Conservation (phyloP, 2,888 invertebrate genomes). For the Cryptus armator region DNA sequence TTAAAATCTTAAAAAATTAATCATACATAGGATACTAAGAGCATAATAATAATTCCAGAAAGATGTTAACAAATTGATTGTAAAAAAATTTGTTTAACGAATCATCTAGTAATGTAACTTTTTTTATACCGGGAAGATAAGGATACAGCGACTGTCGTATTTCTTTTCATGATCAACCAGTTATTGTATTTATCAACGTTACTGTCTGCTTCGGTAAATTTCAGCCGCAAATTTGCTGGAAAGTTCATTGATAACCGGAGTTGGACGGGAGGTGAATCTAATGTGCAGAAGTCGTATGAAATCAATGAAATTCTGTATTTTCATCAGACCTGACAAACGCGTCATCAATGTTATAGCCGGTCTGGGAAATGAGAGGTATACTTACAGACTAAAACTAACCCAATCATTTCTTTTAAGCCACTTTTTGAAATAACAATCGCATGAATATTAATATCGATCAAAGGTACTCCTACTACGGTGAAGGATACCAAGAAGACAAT, state of each 20-base stretch:
- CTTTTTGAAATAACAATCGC: too few species aligned
- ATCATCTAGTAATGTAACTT: too few species aligned
- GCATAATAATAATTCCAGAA: too few species aligned
- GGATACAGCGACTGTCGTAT: neutral
- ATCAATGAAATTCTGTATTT: conserved; percentile 72
- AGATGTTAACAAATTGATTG: too few species aligned
- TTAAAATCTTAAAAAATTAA: too few species aligned
- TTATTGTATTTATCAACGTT: neutral
- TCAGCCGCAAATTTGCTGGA: conserved; percentile 35
- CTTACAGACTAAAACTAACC: conserved; percentile 3
- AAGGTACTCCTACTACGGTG: conserved; percentile 78
- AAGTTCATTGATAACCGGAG: conserved; percentile 16
- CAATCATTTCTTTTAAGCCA: neutral
- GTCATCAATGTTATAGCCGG: conserved; percentile 72
- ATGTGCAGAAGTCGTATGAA: conserved; percentile 63
- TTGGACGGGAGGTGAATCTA: conserved; percentile 56
- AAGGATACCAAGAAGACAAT: conserved; percentile 63
- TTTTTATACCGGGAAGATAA: too few species aligned
- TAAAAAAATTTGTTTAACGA: too few species aligned
- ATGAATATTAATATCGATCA: neutral
- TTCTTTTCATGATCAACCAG: neutral
- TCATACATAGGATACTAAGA: too few species aligned
- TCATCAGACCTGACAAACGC: conserved; percentile 76
- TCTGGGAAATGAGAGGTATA: conserved; percentile 76
- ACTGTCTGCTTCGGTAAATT: neutral